Conservation (phyloP, 2,888 invertebrate genomes). For the Acleris emargana region DNA sequence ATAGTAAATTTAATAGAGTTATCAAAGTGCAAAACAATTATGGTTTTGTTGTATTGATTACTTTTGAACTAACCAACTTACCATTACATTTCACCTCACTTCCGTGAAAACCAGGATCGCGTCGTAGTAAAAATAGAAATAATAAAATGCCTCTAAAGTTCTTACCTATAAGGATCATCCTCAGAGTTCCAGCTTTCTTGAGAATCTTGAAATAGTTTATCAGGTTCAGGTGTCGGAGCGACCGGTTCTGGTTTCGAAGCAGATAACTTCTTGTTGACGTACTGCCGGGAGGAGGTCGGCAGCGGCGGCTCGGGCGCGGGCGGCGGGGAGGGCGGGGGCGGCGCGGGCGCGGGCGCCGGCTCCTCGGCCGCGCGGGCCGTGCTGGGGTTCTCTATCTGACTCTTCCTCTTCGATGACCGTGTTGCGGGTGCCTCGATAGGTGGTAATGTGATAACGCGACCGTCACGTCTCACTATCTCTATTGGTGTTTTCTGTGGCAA, state of each 20-base stretch:
- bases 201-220: constrained; percentile 81
- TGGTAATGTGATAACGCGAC: constrained; percentile 90
- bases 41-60: no score
- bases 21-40: no score
- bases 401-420: constrained; percentile 87
- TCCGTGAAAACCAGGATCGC: no score
- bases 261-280: constrained; percentile 65
- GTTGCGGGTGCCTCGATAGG: constrained; percentile 93
- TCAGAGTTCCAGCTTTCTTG: constrained; percentile 91
- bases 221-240: constrained; percentile 50
- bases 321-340: constrained; percentile 42
- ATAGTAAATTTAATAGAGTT: no score
- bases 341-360: constrained; percentile 43
- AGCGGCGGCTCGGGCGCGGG: constrained; percentile 59
- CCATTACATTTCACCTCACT: no score
- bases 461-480: constrained; percentile 89
- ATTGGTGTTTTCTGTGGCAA: constrained; percentile 83
- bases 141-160: background rate
- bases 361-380: constrained; percentile 38
- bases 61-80: no score
- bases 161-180: constrained; percentile 93
- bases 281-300: constrained; percentile 65
- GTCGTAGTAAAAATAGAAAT: no score
- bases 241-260: constrained; percentile 60
- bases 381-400: constrained; percentile 63